Conservation (phyloP, 2,113 vertebrate species). For the Macroglossus sobrinus region DNA sequence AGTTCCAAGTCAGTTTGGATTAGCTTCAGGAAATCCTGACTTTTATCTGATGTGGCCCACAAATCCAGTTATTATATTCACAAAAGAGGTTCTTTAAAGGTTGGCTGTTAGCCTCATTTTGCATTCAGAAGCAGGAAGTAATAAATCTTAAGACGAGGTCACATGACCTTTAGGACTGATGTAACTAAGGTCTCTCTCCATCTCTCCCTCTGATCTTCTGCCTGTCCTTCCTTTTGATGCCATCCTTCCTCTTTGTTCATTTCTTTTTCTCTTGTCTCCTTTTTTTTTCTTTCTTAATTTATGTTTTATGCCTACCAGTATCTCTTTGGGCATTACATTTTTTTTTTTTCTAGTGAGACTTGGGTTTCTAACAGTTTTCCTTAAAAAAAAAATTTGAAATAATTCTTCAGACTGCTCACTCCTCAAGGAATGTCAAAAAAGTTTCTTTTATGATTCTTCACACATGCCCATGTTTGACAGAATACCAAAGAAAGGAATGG, state of each 20-base stretch:
- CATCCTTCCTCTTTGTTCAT: neutral
- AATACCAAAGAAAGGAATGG: neutral
- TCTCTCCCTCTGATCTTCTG: neutral
- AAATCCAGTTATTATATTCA: neutral
- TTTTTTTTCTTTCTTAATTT: neutral
- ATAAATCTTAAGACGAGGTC: slow-evolving; percentile 37
- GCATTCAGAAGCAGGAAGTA: neutral
- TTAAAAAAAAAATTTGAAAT: neutral
- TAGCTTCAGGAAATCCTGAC: neutral
- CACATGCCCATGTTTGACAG: neutral
- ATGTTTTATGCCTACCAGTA: neutral
- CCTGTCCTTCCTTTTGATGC: neutral
- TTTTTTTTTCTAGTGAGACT: slow-evolving; percentile 16
- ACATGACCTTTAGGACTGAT: slow-evolving; percentile 5
- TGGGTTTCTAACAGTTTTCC: neutral
- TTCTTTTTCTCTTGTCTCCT: neutral
- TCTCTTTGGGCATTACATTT: neutral
- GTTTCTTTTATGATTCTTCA: neutral
- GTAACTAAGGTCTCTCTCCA: neutral
- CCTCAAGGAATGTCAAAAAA: neutral
- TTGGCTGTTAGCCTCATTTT: neutral
- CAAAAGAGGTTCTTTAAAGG: slow-evolving; percentile 1
- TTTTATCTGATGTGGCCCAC: slow-evolving; percentile 28
- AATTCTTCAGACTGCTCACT: slow-evolving; percentile 15
- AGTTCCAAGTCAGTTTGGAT: neutral